Conservation (phyloP, 2,113 vertebrate species). For the Hippocampus barbouri region DNA sequence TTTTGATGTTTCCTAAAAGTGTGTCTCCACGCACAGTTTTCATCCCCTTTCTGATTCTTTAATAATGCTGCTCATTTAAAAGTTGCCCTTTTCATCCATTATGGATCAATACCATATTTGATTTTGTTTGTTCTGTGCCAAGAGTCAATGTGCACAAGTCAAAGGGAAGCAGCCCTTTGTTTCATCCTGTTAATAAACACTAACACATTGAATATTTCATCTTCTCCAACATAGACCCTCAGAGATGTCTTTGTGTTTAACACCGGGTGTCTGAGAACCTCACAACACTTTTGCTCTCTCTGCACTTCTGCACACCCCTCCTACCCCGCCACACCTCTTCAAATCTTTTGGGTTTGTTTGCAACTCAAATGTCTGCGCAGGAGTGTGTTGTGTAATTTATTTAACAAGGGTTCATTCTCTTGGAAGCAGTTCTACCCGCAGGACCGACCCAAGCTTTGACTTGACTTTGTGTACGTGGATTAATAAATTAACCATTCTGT, state of each 20-base stretch:
- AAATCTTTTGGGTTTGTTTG: conserved; percentile 70
- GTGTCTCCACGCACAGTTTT: conserved; percentile 32
- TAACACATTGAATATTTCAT: conserved; percentile 76
- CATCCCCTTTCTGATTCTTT: conserved; percentile 66
- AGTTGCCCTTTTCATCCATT: conserved; percentile 70
- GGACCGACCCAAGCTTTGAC: conserved; percentile 70
- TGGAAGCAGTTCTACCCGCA: conserved; percentile 73
- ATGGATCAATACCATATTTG: conserved; percentile 76
- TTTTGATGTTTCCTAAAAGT: conserved; percentile 61
- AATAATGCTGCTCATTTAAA: conserved; percentile 71
- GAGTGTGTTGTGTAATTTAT: conserved; percentile 72
- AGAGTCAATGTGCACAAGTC: conserved; percentile 77
- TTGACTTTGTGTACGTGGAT: conserved; percentile 75
- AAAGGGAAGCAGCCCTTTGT: conserved; percentile 78
- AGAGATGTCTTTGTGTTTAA: conserved; percentile 67
- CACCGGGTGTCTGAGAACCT: conserved; percentile 56
- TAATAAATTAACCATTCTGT: conserved; percentile 80
- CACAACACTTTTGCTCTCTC: conserved; percentile 28
- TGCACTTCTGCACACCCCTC: conserved; percentile 23
- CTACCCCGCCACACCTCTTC: conserved; percentile 2
- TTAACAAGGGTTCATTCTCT: conserved; percentile 74
- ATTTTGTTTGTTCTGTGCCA: conserved; percentile 77
- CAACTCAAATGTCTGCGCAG: conserved; percentile 60
- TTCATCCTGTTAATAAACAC: conserved; percentile 78
- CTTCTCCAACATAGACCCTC: conserved; percentile 58